Evolutionary conservation across 2,113 vertebrate species (phyloP), one percentile per base, ranked within the genome.

Genomic region (Pollimyrus isidori): DNA sequence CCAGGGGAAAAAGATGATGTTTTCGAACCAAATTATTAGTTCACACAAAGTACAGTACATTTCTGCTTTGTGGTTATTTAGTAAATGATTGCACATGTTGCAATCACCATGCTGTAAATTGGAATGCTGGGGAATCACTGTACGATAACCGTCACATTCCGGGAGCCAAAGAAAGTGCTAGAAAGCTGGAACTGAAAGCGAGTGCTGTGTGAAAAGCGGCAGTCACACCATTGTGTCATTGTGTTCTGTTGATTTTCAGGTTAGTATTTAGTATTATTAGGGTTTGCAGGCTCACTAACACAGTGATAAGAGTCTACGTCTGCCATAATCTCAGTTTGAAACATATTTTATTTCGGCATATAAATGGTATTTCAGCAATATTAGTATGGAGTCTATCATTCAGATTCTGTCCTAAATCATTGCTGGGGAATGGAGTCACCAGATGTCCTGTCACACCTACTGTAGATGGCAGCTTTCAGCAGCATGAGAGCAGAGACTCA

Each of bases 11-110:
- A 89, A 92, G 92, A 93, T 88, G 73, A 89, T 92, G 89, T 91
- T 92, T 91, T 89, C 89, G 87, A 87, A 80, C 53, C 87, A 86
- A 91, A 91, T 91, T 91, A 90, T 91, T 91, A 91, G 91, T 91
- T 91, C 26, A 92, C 62, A 82, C 92, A 85, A 53, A 87, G 85
- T 58, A 58, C 56, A 58, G 56, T 58, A n/a, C 93, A 92, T 91
- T 89, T 93, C 89, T 92, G 89, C 58, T 91, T 91, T 89, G 91
- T 90, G 91, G 91, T 91, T 92, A 91, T 94, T 94, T 93, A 93
- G 89, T 88, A 92, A 94, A 93, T 89, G 88, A 94, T 90, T 91
- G 90, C 91, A 89, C 91, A n/a, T 76, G 84, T 53, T 87, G 58
- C 49, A 87, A 65, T 26, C 42, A 39, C 49, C 69, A 46, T 89